Evolutionary conservation across 2,888 invertebrate species (phyloP).

Genomic region (Troglohyphantes excavatus): DNA sequence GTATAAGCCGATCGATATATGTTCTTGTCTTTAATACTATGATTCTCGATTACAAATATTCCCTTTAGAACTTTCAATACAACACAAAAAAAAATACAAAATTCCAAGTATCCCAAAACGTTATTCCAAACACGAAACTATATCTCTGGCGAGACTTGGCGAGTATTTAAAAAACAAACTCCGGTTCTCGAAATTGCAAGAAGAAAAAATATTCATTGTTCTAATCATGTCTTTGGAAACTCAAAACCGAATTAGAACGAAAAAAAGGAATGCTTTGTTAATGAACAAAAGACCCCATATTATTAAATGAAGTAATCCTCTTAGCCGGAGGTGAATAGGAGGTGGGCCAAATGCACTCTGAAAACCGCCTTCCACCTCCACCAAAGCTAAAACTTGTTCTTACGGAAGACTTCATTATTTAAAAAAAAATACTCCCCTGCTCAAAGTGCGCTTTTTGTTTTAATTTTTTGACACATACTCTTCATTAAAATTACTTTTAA

Average conservation of each 20-base stretch:
- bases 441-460: neutral
- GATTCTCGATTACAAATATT: neutral
- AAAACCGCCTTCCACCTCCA: neutral
- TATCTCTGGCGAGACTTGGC: neutral
- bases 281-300: conserved; percentile 40
- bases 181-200: neutral
- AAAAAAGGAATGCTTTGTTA: conserved; percentile 40
- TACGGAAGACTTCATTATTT: neutral
- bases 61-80: neutral
- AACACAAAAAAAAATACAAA: neutral
- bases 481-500: conserved; percentile 59
- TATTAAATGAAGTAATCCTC: conserved; percentile 67
- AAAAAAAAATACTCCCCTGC: no score
- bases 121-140: neutral
- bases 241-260: conserved; percentile 4
- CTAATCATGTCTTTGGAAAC: conserved; percentile 38
- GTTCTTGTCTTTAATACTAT: no score
- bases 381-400: conserved; percentile 25
- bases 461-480: conserved; percentile 17
- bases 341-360: neutral
- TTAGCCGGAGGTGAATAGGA: neutral
- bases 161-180: neutral
- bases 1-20: no score
- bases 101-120: neutral
- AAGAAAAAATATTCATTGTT: conserved; percentile 15